Conservation (phyloP, 2,888 invertebrate species). For the Sarcophaga rosellei region DNA sequence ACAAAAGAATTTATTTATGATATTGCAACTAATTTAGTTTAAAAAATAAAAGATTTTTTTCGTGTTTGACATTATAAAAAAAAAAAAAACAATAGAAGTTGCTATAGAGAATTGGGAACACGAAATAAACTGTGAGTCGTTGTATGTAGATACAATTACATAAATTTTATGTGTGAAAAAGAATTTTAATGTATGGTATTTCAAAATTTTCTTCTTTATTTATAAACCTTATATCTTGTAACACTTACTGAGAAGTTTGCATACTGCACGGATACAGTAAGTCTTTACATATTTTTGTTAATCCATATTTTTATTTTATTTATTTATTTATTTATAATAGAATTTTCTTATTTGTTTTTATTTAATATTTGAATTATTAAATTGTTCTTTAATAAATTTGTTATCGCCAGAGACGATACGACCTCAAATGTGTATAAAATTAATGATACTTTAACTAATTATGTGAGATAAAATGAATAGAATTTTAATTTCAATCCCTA, state of each 20-base stretch:
- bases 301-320: conserved; percentile 33
- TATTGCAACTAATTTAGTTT: neutral
- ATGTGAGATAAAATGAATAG: neutral
- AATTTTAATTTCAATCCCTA: neutral
- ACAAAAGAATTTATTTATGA: neutral
- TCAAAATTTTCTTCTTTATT: conserved; percentile 31
- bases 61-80: too few species aligned
- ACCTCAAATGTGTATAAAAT: neutral
- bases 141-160: too few species aligned
- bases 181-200: neutral
- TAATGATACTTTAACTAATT: neutral
- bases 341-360: conserved; percentile 3
- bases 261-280: conserved; percentile 80
- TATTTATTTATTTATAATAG: conserved; percentile 6
- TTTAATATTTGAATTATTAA: neutral
- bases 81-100: too few species aligned
- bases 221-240: conserved; percentile 18
- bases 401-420: conserved; percentile 35
- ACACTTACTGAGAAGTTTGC: conserved; percentile 75
- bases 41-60: too few species aligned
- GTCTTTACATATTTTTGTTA: conserved; percentile 65
- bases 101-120: too few species aligned
- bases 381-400: neutral
- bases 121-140: too few species aligned
- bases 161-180: neutral